phyloP scores from a whole-genome alignment of 2,113 vertebrate genomes.

The Oceanodroma tethys region DNA sequence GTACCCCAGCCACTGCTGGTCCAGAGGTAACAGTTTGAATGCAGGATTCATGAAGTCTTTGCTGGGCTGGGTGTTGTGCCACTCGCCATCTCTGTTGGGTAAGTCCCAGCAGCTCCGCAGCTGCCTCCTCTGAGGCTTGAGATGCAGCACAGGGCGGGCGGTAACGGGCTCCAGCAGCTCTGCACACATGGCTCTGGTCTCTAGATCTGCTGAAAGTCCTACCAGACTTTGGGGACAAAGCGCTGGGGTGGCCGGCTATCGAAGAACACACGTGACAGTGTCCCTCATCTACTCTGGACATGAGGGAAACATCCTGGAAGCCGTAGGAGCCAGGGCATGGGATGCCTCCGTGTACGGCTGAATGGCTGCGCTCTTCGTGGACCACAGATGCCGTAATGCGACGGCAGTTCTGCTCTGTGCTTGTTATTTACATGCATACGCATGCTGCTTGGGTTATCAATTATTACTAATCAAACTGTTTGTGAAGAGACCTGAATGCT shows the following conservation, averaged over 20 bases:
- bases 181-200: neutral
- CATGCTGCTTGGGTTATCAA: neutral
- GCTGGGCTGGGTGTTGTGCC: neutral
- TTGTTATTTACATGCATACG: rapidly evolving
- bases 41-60: neutral
- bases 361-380: neutral
- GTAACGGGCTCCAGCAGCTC: neutral
- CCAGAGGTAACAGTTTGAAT: neutral
- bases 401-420: rapidly evolving
- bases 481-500: neutral
- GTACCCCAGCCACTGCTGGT: neutral
- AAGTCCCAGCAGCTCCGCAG: neutral
- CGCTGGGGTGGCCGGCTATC: neutral
- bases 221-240: too few relatives aligned
- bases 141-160: neutral
- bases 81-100: neutral
- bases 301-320: neutral
- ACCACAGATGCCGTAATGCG: rapidly evolving
- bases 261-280: rapidly evolving
- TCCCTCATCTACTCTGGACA: neutral
- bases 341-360: neutral
- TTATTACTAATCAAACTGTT: neutral
- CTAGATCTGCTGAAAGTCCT: neutral
- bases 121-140: neutral
- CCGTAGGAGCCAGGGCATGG: neutral